A percentile compares a stretch with the other conserved stretches of the same genome.
phyloP scores from a whole-genome alignment of 2,888 invertebrate species.

The Charanyca ferruginea region DNA sequence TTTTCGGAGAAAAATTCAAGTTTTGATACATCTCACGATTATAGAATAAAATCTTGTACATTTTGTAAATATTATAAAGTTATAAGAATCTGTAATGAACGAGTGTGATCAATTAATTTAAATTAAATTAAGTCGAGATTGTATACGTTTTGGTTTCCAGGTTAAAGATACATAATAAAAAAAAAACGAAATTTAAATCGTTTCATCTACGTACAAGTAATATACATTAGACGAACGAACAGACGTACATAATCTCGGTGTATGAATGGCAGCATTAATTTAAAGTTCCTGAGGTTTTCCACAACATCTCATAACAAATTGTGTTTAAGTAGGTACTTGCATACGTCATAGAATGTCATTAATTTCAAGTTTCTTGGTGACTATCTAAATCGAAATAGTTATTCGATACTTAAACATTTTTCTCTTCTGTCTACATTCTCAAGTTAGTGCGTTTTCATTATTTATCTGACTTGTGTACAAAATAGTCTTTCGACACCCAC shows the following conservation, averaged over 20 bases:
- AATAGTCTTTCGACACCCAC: constrained; percentile 22
- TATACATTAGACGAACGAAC: constrained; percentile 7
- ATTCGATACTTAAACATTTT: neutral
- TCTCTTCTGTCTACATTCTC: neutral
- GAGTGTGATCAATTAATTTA: constrained; percentile 68
- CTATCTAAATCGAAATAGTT: neutral
- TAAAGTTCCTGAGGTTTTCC: constrained; percentile 42
- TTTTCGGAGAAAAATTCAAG: constrained; percentile 39
- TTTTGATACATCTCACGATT: constrained; percentile 52
- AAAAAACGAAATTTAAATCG: constrained; percentile 20
- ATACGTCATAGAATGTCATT: constrained; percentile 23
- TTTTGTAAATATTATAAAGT: constrained; percentile 80
- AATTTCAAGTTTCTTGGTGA: constrained; percentile 12
- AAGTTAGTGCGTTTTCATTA: constrained; percentile 6
- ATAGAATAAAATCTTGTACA: constrained; percentile 71
- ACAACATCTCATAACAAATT: constrained; percentile 4
- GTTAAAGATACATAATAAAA: constrained; percentile 40
- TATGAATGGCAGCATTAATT: constrained; percentile 27
- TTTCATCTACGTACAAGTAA: constrained; percentile 3
- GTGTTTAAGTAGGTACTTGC: neutral
- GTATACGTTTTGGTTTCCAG: constrained; percentile 38
- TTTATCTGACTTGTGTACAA: constrained; percentile 13
- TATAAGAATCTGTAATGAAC: constrained; percentile 69
- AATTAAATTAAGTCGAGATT: constrained; percentile 52
- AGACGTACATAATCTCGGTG: constrained; percentile 41